Evolutionary conservation across 2,113 vertebrate species (phyloP), one percentile per base, ranked within the genome.

Genomic region (Lagopus leucura): DNA sequence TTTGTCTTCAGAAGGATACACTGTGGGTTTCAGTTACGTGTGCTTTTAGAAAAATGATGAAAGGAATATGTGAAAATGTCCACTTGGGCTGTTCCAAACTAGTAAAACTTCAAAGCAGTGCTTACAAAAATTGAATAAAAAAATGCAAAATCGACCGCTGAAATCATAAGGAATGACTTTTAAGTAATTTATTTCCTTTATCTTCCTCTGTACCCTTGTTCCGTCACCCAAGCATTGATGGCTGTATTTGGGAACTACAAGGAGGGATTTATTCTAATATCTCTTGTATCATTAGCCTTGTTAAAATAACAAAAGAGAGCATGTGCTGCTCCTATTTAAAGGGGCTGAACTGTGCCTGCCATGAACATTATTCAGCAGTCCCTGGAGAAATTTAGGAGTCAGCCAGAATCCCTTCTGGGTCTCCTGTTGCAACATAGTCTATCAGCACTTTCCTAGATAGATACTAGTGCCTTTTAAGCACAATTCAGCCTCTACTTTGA

Each of bases 301-400:
- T 95, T 89, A 94, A 95, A 89, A 82, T 77, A 88, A 83, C 79
- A 78, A 63, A 48, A 77, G 34, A 80, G n/a, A 84, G n/a, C 82
- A 94, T 88, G 84, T 88, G 63, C 48, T 93, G 73, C 76, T 86
- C 89, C 92, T 50, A 64, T 93, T 88, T 90, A 66, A 75, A 95
- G 69, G 58, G 28, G 50, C 61, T 88, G 77, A 95, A 65, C 80
- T 93, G 32, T 92, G 65, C 86, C 92, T 93, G 70, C 77, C 27
- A 5, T 21, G 20, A 94, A 81, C 73, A 81, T 93, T 96, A 81
- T 86, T 95, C 87, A 90, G 48, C 85, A 88, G 63, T 90, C 92
- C 71, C 79, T 86, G 61, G 92, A 94, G 89, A 93, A 88, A 94
- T 91, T 83, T 81, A 72, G 21, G 71, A 90, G 69, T 76, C 81